Base-by-base conservation (phyloP, 1,140 invertebrate species). In the Reticulitermes speratus region DNA sequence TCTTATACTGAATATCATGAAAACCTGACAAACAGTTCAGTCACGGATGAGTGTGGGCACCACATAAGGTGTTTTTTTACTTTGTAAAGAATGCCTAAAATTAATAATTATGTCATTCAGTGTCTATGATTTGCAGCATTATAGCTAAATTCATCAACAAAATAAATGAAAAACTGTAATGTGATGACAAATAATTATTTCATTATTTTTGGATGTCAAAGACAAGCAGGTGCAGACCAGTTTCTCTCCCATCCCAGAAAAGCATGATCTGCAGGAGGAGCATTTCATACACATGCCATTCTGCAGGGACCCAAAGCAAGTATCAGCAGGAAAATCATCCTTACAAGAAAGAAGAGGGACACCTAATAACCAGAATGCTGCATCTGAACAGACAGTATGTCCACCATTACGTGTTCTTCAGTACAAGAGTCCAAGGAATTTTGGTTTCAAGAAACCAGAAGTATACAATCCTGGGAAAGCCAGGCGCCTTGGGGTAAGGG, bases 231-330 rank as follows among this genome's bases (percentile, higher is more conserved):
- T 85, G 2, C 87, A 88, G 44, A 88, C 87, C 11, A 21, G 55
- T 81, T 84, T 25, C 30, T 65, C 83, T 52, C 81, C 82, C 8
- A 55, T 3, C n/a, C 44, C 84, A 45, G 85, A 83, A 38, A 85
- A 75, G 45, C 14, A 3, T 83, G 84, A 85, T 82, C 38, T 75
- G 44, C 82, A 87, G 86, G 82, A 87, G 32, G 87, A 88, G 83
- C 87, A 90, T 44, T 91, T 93, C 86, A 92, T 92, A 48, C 90
- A 91, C 84, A 90, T 92, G 87, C 92, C 92, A 19, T 93, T 91
- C 90, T 91, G 91, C 88, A 90, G 93, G 88, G 93, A 93, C 87
- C 92, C 92, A 21, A 90, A 55, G 23, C 25, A 83, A 59, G 9
- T 84, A 25, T 8, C 14, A 19, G 32, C 84, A 55, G 44, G 48